Evolutionary conservation across 30 jellyfish, hydroid and myxozoan genomes (phyloP).

Genomic region (Chironex yamaguchii): DNA sequence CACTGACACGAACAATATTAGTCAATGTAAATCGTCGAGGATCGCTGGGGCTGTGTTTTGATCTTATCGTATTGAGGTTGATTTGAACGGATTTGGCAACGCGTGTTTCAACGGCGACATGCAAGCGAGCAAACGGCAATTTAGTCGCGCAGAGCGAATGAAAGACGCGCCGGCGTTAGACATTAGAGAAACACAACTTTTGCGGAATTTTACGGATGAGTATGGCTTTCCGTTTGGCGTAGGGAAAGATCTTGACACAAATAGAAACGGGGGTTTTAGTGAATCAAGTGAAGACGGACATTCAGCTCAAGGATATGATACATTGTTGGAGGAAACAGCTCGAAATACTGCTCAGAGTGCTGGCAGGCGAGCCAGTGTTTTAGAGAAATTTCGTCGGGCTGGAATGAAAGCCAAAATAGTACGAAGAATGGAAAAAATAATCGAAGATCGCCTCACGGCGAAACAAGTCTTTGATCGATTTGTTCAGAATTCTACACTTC

Average conservation of each 20-base stretch:
- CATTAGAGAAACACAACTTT: not conserved
- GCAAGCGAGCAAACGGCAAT: not conserved
- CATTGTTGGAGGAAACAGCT: not conserved
- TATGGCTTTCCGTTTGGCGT: not conserved
- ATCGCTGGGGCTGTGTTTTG: not conserved
- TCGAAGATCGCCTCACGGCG: constrained; percentile 94
- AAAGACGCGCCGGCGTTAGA: not conserved
- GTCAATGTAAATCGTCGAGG: not conserved
- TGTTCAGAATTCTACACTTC: constrained; percentile 93
- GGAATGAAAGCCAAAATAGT: constrained; percentile 99
- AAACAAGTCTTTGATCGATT: constrained; percentile 90
- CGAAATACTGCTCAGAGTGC: not conserved
- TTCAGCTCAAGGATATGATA: not conserved
- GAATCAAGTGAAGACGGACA: not conserved
- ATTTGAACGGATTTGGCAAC: not conserved
- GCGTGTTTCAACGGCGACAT: not conserved
- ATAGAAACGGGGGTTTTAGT: not conserved
- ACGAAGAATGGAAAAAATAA: constrained; percentile 89
- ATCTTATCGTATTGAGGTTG: not conserved
- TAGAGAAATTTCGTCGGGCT: constrained; percentile 94
- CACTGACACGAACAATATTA: not conserved
- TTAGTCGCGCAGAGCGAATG: not conserved
- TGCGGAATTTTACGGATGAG: not conserved
- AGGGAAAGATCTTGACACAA: not conserved
- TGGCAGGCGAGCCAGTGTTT: constrained; percentile 12